Evolutionary conservation across 2,113 vertebrate species (phyloP), one percentile per base, ranked within the genome.

Genomic region (Nycticryphes semicollaris): DNA sequence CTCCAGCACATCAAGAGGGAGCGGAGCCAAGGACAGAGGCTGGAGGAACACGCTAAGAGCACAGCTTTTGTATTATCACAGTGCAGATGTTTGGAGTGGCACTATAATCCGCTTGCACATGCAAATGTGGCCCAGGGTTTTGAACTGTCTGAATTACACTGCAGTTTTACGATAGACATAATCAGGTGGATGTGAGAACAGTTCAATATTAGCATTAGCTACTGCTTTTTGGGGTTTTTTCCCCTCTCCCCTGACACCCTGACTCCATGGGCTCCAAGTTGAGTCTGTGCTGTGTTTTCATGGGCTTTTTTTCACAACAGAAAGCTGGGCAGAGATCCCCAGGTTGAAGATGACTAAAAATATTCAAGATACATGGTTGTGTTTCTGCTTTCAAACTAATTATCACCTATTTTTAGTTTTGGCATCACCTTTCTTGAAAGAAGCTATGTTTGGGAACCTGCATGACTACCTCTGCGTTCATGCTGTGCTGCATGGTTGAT

Each of bases 1-100:
- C 94, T 92, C 79, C 83, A 85, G 57, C 83, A 62, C 59, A 37
- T 50, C 66, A 72, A 3, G 3, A 7, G 66, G 35, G 37, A 82
- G 27, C 3, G 31, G 20, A 90, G 86, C 83, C 91, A 92, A 92
- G 70, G 93, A 67, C 4, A 39, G 53, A 72, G 66, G 51, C 60
- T 54, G 67, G 28, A 78, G 57, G 39, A 85, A 41, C 10, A 8
- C 12, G 25, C 66, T 35, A 80, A 77, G 41, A 85, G 15, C 66
- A 67, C 70, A 72, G 7, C 22, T 20, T 51, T 39, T 83, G 66
- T 37, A 14, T 45, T 63, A 7, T 33, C 12, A 5, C 39, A 30
- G 51, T 43, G 67, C 93, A 85, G 78, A 75, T 94, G 53, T 79
- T 79, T 75, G 70, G 11, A 92, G 82, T 64, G 43, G 85, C 70